Evolutionary conservation across 2,797 vertebrate genomes (phyloP), one percentile per base, ranked within the genome.

Genomic region (Leptoclinus maculatus): DNA sequence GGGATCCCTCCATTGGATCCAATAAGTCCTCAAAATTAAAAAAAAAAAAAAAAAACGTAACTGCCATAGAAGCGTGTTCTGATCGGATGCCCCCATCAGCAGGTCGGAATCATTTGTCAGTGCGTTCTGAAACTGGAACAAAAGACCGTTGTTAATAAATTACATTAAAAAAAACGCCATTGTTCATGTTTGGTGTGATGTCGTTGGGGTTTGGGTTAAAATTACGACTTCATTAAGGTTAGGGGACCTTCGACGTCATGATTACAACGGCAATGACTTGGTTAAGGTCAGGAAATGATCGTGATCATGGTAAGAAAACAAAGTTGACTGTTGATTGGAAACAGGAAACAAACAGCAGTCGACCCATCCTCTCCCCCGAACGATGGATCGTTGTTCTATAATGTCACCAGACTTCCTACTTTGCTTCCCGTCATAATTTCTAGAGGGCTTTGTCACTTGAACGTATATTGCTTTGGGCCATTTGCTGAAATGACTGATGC

Each of bases 11-110:
- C 2, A 3, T 39, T 10, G 5, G 25, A 65, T 66, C 29, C 16
- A 74, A 67, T 8, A 54, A 43, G 7, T 67, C 64, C 54, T 29
- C 38, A 65, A 32, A 64, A 27, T 12, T 2, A 63, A 64, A 57
- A 1, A 3, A 32, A 3, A 36, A 27, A 51, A 12, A 8, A n/a
- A n/a, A 8, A 0, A 1, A 1, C 19, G n/a, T 63, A n/a, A 64
- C 19, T 9, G 21, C 8, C 11, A 7, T 39, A 23, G 4, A 63
- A 41, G 13, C 0, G 0, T 29, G 36, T 25, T 56, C 6, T 64
- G 60, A 63, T 23, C 10, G 32, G 10, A 65, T 32, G 7, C 43
- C 4, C n/a, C 14, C 32, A 39, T 14, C 5, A 4, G 21, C 38
- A 66, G 23, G n/a, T 25, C 2, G 0, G 13, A 43, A 47, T 27